Evolutionary conservation across 2,888 invertebrate species (phyloP).

Genomic region (Nipponacmea schrenckii): DNA sequence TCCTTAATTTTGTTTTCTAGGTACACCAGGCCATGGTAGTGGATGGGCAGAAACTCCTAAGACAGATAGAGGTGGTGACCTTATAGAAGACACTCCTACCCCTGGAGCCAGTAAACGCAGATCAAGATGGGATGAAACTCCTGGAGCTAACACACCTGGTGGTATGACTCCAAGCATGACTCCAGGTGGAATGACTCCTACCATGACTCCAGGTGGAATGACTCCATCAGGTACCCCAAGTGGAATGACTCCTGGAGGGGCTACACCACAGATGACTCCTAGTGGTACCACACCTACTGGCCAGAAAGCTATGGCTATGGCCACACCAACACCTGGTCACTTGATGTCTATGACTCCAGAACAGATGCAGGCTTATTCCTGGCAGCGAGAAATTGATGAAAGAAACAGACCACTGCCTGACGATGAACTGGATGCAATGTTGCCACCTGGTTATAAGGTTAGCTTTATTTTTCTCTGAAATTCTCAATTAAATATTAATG

Average conservation of each 20-base stretch:
- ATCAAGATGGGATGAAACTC: conserved; percentile 99
- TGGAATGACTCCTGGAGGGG: conserved; percentile 57
- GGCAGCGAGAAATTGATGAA: conserved; percentile 99
- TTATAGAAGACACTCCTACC: conserved; percentile 89
- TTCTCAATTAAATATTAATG: background rate
- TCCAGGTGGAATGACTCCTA: conserved; percentile 72
- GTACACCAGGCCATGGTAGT: conserved; percentile 94
- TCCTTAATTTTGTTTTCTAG: conserved; percentile 69
- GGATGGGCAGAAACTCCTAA: conserved; percentile 99
- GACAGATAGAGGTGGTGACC: conserved; percentile 79
- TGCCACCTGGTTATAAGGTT: conserved; percentile 98
- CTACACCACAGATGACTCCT: conserved; percentile 67
- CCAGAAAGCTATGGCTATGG: conserved; percentile 97
- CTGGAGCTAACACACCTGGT: conserved; percentile 73
- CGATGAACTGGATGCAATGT: conserved; percentile 96
- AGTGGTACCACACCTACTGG: conserved; percentile 70
- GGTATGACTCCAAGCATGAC: conserved; percentile 68
- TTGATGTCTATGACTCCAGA: conserved; percentile 99
- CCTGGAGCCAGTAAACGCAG: conserved; percentile 94
- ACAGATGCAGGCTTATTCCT: conserved; percentile 95
- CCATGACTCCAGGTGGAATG: conserved; percentile 67
- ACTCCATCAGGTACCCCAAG: conserved; percentile 53
- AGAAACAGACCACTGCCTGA: conserved; percentile 95
- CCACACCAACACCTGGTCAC: conserved; percentile 95
- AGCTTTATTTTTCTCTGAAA: background rate